Evolutionary conservation across 1,140 invertebrate species (phyloP), one percentile per base, ranked within the genome.

Genomic region (Rhyzopertha dominica): DNA sequence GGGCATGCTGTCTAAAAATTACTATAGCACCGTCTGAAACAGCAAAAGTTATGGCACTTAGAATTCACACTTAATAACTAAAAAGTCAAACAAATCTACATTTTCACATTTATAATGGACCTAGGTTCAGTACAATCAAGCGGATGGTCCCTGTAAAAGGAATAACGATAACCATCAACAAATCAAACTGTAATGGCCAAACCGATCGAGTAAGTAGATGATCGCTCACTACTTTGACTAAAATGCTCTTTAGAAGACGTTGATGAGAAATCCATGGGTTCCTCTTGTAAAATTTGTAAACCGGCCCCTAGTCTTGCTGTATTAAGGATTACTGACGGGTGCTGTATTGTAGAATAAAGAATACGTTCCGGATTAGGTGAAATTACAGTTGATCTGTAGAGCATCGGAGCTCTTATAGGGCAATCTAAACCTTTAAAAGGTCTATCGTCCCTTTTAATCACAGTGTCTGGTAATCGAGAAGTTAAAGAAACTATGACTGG

Each of bases 331-430:
- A 61, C 61, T 4, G 62, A 62, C 1, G 65, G 65, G 28, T 63
- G 62, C 45, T 66, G 54, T n/a, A 67, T 57, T 4, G 54, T 62
- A 1, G 61, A 62, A 42, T 61, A 63, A 1, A 67, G 49, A 7
- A 66, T 41, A 13, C 65, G 69, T 53, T 77, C 72, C n/a, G 75
- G 75, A 61, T 77, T 77, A 5, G 74, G 72, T 0, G 74, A 76
- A 39, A 77, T 77, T 1, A 77, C 75, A 1, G 74, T 75, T 0
- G 73, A 75, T 19, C 75, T 62, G 47, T 61, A 59, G 25, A 60
- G 42, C 43, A 62, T 38, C 3, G 62, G 53, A 2, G 62, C 47
- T 13, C 56, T 43, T 7, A 56, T 40, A 10, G 47, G 34, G 7
- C 48, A 48, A 4, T 54, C 54, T 7, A 45, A 36, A 14, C 19